Evolutionary conservation across 1,140 invertebrate species (phyloP), one percentile per base, ranked within the genome.

Genomic region (Adoxophyes honmai): DNA sequence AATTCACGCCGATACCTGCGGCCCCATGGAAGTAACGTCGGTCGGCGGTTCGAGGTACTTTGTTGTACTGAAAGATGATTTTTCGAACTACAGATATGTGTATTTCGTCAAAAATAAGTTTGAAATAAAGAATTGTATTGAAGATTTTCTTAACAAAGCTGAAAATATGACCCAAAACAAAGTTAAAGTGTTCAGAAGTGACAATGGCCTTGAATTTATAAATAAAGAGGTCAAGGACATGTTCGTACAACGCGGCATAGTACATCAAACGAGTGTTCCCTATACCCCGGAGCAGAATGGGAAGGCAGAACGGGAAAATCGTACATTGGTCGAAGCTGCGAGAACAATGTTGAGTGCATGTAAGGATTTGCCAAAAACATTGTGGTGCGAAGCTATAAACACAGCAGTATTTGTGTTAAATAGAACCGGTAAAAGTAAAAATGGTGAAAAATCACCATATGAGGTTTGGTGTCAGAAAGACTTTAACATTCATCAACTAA

Each of bases 271-370:
- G 13, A 76, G 68, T 8, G 66, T 75, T 4, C 55, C 75, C 1
- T 90, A 90, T 59, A 86, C 77, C 3, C 81, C 88, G 0, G 62
- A 91, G 62, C 78, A 89, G 64, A 91, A 91, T 68, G 86, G 87
- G 1, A 62, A 64, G 21, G 72, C 76, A 4, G 90, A 90, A 59
- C 42, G 73, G 21, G 75, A 82, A 63, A 90, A 76, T 36, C 34
- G 85, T 52, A 88, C 78, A 0, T 13, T 89, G 18, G 67, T 88
- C 8, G 89, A 91, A 68, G 67, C 73, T 38, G 88, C 84, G 11
- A 57, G 78, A 55, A 78, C 74, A 4, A 73, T 80, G 65, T 16
- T 88, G 9, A 55, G 37, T 63, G 61, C 53, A 34, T n/a, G n/a
- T n/a, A 42, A 9, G 21, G 35, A 55, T 14, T 10, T 84, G n/a